phyloP scores from a whole-genome alignment of 92 coral and sea anemone genomes.

The Porites lobata region DNA sequence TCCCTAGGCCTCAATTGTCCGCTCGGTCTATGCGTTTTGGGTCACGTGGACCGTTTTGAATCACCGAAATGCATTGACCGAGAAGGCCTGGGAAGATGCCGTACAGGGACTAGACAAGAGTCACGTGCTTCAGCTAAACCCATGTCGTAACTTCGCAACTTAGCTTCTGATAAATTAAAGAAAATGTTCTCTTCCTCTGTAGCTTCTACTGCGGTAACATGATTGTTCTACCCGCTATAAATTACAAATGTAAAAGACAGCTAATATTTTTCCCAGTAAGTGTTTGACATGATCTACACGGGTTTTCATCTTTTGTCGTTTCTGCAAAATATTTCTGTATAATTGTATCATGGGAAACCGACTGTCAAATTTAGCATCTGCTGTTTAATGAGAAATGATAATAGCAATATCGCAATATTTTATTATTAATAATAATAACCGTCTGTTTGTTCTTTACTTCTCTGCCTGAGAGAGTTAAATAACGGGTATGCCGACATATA shows the following conservation, averaged over 20 bases:
- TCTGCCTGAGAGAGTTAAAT: not conserved
- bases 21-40: too few species aligned
- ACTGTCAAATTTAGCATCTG: not conserved
- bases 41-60: too few species aligned
- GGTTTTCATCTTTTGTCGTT: not conserved
- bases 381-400: not conserved
- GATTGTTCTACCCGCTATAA: too few species aligned
- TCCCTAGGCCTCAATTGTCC: too few species aligned
- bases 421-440: not conserved
- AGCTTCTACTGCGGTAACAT: too few species aligned
- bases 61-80: too few species aligned
- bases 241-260: too few species aligned
- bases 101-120: not conserved
- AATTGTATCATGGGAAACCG: not conserved
- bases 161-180: not conserved
- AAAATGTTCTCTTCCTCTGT: not conserved
- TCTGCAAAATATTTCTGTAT: not conserved
- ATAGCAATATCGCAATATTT: constrained; percentile 7
- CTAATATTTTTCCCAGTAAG: too few species aligned
- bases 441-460: constrained; percentile 1
- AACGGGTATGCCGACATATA: not conserved
- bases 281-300: not conserved
- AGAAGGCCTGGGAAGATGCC: too few species aligned
- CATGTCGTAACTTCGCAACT: constrained; percentile 5
- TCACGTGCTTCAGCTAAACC: not conserved